phyloP scores from a whole-genome alignment of 2,888 invertebrate species.

The Trachelus tabidus region DNA sequence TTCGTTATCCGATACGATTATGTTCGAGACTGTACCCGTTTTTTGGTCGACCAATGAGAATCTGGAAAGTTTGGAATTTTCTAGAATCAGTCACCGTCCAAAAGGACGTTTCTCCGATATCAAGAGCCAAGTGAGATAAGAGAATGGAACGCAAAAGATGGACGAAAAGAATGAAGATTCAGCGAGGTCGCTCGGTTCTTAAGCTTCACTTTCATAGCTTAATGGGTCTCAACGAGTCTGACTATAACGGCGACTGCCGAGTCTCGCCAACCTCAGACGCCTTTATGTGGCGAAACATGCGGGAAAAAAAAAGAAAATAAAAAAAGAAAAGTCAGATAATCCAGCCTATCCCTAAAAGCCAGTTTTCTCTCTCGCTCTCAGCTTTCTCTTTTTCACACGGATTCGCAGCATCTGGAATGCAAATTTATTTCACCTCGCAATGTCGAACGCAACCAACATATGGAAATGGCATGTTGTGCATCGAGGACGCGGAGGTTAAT shows the following conservation, averaged over 20 bases:
- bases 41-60: neutral
- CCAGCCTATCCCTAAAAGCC: neutral
- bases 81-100: no score
- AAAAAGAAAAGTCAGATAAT: slow-evolving; percentile 2
- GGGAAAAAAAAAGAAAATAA: neutral
- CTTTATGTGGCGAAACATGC: slow-evolving; percentile 15
- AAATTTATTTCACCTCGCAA: no score
- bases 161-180: neutral
- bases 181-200: neutral
- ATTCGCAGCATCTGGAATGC: neutral
- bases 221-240: slow-evolving; percentile 32
- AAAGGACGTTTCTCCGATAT: neutral
- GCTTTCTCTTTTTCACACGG: neutral
- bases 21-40: neutral
- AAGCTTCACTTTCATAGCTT: slow-evolving; percentile 17
- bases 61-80: neutral
- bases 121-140: neutral
- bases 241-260: slow-evolving; percentile 9
- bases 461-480: no score
- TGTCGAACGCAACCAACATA: no score
- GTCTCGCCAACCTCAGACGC: slow-evolving; percentile 11
- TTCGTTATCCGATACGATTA: neutral
- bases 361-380: neutral
- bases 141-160: neutral
- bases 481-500: no score